Conservation (phyloP, 2,113 vertebrate species). For the Ictidomys tridecemlineatus region DNA sequence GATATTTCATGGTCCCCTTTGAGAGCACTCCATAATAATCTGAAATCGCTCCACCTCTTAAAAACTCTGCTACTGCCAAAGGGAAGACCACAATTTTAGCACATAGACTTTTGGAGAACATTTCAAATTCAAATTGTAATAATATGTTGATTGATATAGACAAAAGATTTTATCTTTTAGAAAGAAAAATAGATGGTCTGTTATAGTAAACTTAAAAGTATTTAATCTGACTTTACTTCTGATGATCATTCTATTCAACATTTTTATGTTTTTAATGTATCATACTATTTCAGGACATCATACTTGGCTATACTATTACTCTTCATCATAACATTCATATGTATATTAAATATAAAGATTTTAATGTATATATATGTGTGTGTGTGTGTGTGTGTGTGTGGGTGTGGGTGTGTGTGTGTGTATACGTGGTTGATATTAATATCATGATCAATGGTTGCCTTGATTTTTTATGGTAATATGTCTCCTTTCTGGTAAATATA, state of each 20-base stretch:
- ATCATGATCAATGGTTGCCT: background rate
- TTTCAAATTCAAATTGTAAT: background rate
- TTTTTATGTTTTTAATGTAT: background rate
- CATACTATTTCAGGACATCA: background rate
- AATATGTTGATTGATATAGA: background rate
- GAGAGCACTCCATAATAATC: background rate
- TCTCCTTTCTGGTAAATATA: background rate
- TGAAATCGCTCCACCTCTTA: background rate
- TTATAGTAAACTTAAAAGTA: background rate
- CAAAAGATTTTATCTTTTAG: background rate
- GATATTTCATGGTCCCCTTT: rapidly evolving
- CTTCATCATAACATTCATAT: background rate
- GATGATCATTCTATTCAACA: background rate
- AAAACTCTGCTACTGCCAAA: no score
- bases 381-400: no score
- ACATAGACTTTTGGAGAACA: background rate
- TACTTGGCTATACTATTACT: background rate
- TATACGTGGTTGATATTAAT: background rate
- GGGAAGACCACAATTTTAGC: rapidly evolving
- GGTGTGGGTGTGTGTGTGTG: no score
- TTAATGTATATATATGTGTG: rapidly evolving
- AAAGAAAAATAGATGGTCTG: background rate
- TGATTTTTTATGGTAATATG: background rate
- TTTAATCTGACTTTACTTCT: background rate
- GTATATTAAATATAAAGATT: background rate